Evolutionary conservation across 2,888 invertebrate species (phyloP), one percentile per base, ranked within the genome.

Genomic region (Dryocosmus kuriphilus): DNA sequence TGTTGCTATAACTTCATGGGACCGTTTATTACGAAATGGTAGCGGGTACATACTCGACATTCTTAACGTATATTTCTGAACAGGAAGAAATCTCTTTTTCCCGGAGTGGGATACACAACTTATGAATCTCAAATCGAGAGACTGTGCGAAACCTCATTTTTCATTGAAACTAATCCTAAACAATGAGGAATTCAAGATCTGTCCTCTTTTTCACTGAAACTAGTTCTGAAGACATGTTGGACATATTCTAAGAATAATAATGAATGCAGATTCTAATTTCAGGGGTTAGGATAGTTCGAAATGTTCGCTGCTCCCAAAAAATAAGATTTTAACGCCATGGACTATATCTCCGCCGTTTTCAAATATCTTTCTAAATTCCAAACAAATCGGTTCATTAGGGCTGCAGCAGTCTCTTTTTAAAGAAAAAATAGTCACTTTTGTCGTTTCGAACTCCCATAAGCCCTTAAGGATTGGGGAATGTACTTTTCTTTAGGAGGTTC

Each of bases 1-100:
- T 86, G 85, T 88, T 85, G 82, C 82, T 82, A 87, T 86, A 88
- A 89, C 85, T 86, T 82, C 87, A 87, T 88, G 89, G 80, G 89
- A 89, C 81, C 84, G 75, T 79, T 79, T 79, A 80, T 90, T 88
- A 86, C 85, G 88, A 89, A 89, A 90, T 86, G 83, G 81, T 83
- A 85, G 80, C 74, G 79, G 79, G 78, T 81, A 77, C 71, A 77
- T 75, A 74, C 75, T 77, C 76, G 77, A 73, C 77, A 77, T 77
- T 80, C 75, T 71, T 71, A 1, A 71, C 4, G 30, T 30, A 51
- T 6, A 51, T 71, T 71, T 71, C 71, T 24, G 30, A 71, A 32
- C 71, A 27, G 71, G 51, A 71, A 51, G 30, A 51, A 51, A 71
- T 51, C 30, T n/a, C 19, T 27, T 71, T 51, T 51, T 30, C n/a